Evolutionary conservation across 2,888 invertebrate genomes (phyloP).

Genomic region (Hypercompe scribonia): DNA sequence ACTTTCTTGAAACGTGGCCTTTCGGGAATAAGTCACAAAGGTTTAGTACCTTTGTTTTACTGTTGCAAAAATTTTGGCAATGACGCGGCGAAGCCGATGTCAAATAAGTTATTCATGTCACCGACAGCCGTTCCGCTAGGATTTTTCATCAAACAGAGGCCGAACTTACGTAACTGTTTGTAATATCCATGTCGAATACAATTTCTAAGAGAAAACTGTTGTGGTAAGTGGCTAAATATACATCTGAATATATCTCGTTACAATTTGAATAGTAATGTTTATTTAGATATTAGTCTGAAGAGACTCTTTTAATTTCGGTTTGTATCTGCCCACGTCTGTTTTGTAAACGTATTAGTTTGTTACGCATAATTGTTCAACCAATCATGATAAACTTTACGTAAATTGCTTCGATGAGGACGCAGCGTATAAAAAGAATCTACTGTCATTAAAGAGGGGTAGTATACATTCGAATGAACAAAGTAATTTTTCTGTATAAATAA

Average conservation of each 20-base stretch:
- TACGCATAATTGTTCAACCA: neutral
- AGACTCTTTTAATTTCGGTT: neutral
- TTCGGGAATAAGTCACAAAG: neutral
- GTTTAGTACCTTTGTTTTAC: conserved; percentile 2
- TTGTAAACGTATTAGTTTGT: neutral
- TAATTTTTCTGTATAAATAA: neutral
- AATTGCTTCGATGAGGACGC: neutral
- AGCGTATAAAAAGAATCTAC: neutral
- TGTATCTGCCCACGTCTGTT: neutral
- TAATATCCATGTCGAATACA: neutral
- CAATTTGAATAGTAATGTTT: neutral
- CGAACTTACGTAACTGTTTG: conserved; percentile 1
- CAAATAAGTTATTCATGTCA: conserved; percentile 12
- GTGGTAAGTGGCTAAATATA: neutral
- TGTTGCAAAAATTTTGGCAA: neutral
- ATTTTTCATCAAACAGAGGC: neutral
- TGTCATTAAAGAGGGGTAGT: too few species aligned
- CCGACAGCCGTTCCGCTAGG: neutral
- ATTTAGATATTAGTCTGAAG: neutral
- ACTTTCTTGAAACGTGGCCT: neutral
- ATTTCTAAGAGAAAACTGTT: neutral
- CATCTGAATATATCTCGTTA: neutral
- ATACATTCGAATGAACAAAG: too few species aligned
- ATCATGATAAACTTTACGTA: neutral
- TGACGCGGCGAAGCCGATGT: neutral